phyloP scores from a whole-genome alignment of 2,113 vertebrate genomes.

The Caracal caracal region DNA sequence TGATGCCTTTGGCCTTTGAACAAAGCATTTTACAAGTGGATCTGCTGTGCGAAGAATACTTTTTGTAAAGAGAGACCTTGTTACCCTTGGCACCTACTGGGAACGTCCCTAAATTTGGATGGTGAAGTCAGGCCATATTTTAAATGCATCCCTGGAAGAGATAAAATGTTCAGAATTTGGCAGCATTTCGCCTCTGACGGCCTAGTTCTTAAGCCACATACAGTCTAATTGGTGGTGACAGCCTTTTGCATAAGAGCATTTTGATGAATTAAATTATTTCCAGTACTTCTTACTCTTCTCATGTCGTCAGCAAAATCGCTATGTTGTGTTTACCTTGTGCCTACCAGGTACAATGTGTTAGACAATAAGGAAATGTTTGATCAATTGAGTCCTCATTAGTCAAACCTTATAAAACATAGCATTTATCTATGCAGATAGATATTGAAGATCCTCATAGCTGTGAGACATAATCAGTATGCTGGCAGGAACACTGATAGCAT shows the following conservation, averaged over 20 bases:
- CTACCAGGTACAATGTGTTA: not conserved
- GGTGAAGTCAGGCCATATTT: constrained; percentile 69
- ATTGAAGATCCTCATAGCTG: not conserved
- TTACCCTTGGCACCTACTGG: constrained; percentile 53
- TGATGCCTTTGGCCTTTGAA: constrained; percentile 17
- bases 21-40: constrained; percentile 46
- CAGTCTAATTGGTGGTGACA: constrained; percentile 43
- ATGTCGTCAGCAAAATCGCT: not conserved
- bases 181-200: constrained; percentile 32
- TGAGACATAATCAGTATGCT: not conserved
- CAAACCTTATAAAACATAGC: constrained; percentile 2
- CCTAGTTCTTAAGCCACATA: constrained; percentile 48
- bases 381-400: not conserved
- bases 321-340: not conserved
- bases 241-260: constrained; percentile 37
- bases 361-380: not conserved
- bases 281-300: not conserved
- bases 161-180: constrained; percentile 52
- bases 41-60: constrained; percentile 31
- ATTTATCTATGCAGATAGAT: not conserved
- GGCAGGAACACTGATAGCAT: not conserved
- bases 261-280: constrained; percentile 27
- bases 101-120: constrained; percentile 69
- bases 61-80: constrained; percentile 64
- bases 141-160: constrained; percentile 68